A percentile compares a stretch with the other conserved stretches of the same genome.
Evolutionary conservation across 2,113 vertebrate genomes (phyloP).

Genomic region (Podarcis raffonei): DNA sequence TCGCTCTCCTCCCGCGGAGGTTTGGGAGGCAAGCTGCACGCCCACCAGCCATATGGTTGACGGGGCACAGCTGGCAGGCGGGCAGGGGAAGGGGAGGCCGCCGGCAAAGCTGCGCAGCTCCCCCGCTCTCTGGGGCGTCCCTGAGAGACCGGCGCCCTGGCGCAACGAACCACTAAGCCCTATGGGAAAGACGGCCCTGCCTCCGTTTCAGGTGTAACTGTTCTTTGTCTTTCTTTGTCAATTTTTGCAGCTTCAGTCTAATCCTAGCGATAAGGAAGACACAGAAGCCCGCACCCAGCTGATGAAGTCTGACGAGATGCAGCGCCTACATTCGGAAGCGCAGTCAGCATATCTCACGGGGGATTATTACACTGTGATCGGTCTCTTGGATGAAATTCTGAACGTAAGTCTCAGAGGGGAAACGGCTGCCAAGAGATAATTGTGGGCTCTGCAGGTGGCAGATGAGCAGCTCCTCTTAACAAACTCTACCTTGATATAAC

Average conservation of each 20-base stretch:
- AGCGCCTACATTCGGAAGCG: conserved; percentile 84
- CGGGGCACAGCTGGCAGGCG: no score
- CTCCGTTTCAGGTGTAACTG: conserved; percentile 30
- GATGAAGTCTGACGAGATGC: conserved; percentile 89
- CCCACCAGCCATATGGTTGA: no score
- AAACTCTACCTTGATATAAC: background rate
- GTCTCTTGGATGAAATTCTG: conserved; percentile 86
- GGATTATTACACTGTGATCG: conserved; percentile 82
- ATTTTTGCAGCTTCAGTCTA: conserved; percentile 87
- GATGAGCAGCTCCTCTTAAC: background rate
- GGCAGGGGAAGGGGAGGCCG: no score
- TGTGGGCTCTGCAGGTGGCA: background rate
- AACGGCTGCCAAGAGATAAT: conserved; percentile 31
- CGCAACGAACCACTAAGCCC: no score
- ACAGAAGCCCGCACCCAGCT: conserved; percentile 89
- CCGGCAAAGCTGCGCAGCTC: no score
- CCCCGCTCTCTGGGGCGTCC: no score
- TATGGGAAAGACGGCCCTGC: background rate
- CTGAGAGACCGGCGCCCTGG: no score
- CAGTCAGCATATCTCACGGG: conserved; percentile 73
- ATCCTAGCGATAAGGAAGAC: conserved; percentile 86
- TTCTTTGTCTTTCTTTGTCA: conserved; percentile 29
- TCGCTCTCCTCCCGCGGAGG: no score
- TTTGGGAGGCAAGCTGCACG: no score
- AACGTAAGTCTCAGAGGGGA: conserved; percentile 80